Evolutionary conservation across 2,113 vertebrate species (phyloP), one percentile per base, ranked within the genome.

Genomic region (Marmota monax): DNA sequence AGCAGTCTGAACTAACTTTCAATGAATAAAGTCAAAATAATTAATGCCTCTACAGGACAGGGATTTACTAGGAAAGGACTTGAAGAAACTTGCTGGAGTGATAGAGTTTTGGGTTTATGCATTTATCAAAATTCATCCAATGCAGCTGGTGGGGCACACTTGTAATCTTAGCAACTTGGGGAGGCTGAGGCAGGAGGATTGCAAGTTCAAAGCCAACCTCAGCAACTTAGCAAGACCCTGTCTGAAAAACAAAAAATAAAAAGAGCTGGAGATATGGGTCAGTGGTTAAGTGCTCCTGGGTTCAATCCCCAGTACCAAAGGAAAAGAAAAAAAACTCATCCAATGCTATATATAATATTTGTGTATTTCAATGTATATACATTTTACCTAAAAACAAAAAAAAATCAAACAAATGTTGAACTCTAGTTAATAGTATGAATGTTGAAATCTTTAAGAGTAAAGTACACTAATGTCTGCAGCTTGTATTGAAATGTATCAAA

Each of bases 81-180:
- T 42, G 4, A 84, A 77, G 76, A 53, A 92, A 92, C 22, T 72
- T 76, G 80, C 73, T 77, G 53, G 51, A 72, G 20, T 86, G 48
- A 58, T 0, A 92, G 53, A 94, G 22, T 20, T 61, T 90, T 42
- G 14, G 32, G 27, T 69, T 39, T 37, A 58, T 39, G 7, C 10
- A 73, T 94, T 39, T 89, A 65, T 80, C 73, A 89, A 90, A 89
- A 92, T 14, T 80, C 53, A 88, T 27, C 39, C 88, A 84, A 37
- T 78, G 25, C 56, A 58, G 56, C 56, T 58, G 56, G 56, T 58
- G 56, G 20, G 23, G 7, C 56, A 58, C 7, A 58, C 2, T 20
- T 58, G 20, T 58, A 23, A 58, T 58, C 56, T 58, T 16, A 58
- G 56, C 56, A 22, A 58, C 7, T 58, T 58, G 20, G 56, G 56